Evolutionary conservation across 2,888 invertebrate species (phyloP).

Genomic region (Elegia similella): DNA sequence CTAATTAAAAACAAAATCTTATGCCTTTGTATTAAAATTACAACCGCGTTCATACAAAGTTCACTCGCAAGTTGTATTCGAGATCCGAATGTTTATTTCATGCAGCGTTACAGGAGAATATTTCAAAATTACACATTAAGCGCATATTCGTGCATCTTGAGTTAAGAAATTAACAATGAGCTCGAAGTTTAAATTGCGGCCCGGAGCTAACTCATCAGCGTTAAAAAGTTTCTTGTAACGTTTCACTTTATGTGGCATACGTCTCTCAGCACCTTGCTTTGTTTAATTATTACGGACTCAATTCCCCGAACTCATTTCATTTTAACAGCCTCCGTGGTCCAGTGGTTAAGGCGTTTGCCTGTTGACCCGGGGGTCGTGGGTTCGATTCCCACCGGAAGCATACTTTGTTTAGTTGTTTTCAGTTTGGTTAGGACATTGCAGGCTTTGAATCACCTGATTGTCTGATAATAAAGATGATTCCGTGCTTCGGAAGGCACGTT

Average conservation of each 20-base stretch:
- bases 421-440: too few species aligned
- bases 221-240: constrained; percentile 62
- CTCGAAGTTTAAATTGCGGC: constrained; percentile 69
- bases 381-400: too few species aligned
- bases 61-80: constrained; percentile 29
- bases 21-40: constrained; percentile 13
- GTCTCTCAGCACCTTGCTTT: constrained; percentile 49
- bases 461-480: too few species aligned
- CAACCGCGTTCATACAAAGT: constrained; percentile 7
- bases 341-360: too few species aligned
- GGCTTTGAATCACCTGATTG: too few species aligned
- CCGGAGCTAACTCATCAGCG: constrained; percentile 64
- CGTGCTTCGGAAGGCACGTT: too few species aligned
- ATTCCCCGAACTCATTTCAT: constrained; percentile 40
- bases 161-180: constrained; percentile 62
- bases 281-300: constrained; percentile 55
- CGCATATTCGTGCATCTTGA: constrained; percentile 51
- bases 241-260: constrained; percentile 46
- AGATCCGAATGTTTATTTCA: constrained; percentile 41
- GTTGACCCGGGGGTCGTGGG: too few species aligned
- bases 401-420: too few species aligned
- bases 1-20: constrained; percentile 8
- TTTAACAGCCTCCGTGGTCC: constrained; percentile 50
- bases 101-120: constrained; percentile 35
- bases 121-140: constrained; percentile 48